These are phyloP conservation scores for Holothuria glaberrima DNA, from an alignment of 35 echinoderm and acorn worm genomes.

Conservation along the genomic window DNA sequence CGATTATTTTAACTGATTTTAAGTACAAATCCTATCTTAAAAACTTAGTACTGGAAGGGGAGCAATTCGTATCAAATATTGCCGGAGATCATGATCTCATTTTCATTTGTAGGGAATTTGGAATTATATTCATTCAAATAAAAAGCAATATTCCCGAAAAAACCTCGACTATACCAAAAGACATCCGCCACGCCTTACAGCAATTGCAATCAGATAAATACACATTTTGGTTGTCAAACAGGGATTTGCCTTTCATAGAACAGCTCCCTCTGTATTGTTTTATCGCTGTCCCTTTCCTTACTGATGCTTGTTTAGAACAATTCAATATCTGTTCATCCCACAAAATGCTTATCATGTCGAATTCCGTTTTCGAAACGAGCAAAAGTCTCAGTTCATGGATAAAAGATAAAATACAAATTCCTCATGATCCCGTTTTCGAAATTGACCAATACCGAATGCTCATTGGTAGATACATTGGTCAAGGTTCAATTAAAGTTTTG, in stretches of 20 bases:
- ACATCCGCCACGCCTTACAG: neutral
- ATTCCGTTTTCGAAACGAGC: neutral
- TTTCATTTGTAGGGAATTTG: slow-evolving; percentile 12
- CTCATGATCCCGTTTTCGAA: neutral
- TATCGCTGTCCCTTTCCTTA: slow-evolving; percentile 22
- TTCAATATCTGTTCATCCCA: neutral
- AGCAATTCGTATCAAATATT: neutral
- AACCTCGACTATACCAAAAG: neutral
- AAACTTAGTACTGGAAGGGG: neutral
- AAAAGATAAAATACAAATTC: neutral
- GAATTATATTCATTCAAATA: slow-evolving; percentile 8
- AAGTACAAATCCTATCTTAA: neutral
- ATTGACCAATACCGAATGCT: neutral
- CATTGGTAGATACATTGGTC: slow-evolving; percentile 16
- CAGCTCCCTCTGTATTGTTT: slow-evolving; percentile 15
- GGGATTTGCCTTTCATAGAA: slow-evolving; percentile 4
- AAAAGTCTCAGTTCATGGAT: neutral
- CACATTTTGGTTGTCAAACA: slow-evolving; percentile 29
- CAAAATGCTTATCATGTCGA: slow-evolving; percentile 10
- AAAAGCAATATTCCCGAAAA: neutral
- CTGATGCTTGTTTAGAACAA: neutral
- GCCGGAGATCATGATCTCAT: slow-evolving; percentile 12
- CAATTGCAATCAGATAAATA: slow-evolving; percentile 30
- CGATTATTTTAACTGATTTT: slow-evolving; percentile 18
- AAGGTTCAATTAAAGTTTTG: neutral